Evolutionary conservation across 2,797 vertebrate genomes (phyloP).

Genomic region (Vultur gryphus): DNA sequence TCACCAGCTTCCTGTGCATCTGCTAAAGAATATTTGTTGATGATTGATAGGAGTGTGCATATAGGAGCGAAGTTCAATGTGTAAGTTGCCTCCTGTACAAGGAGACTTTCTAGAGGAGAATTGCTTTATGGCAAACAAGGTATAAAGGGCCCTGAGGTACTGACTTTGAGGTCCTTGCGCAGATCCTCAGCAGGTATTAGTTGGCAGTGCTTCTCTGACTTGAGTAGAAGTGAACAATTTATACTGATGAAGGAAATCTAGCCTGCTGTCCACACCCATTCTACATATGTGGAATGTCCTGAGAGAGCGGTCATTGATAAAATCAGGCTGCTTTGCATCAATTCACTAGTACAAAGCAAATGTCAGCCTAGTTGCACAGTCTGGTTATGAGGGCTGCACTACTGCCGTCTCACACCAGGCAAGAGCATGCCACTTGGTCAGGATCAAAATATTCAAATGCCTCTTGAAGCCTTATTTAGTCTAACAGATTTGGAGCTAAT

Average conservation of each 20-base stretch:
- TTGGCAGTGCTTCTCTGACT: neutral
- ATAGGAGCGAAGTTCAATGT: neutral
- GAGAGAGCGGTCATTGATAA: neutral
- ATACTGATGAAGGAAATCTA: neutral
- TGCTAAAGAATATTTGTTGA: neutral
- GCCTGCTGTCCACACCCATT: neutral
- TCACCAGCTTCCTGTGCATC: neutral
- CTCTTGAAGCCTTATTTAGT: neutral
- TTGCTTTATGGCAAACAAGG: neutral
- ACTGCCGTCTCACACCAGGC: neutral
- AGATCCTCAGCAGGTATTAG: neutral
- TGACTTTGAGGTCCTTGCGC: neutral
- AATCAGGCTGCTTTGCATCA: neutral
- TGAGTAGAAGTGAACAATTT: neutral
- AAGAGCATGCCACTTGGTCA: neutral
- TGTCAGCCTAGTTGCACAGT: neutral
- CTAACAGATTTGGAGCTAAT: neutral
- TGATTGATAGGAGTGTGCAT: neutral
- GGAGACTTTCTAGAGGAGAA: neutral
- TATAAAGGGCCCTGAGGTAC: neutral
- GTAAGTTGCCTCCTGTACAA: neutral
- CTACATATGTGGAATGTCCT: neutral
- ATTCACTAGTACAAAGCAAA: neutral
- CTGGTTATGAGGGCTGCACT: neutral
- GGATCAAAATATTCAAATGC: neutral